phyloP scores from a whole-genome alignment of 2,113 vertebrate genomes.

The Cathartes aura region DNA sequence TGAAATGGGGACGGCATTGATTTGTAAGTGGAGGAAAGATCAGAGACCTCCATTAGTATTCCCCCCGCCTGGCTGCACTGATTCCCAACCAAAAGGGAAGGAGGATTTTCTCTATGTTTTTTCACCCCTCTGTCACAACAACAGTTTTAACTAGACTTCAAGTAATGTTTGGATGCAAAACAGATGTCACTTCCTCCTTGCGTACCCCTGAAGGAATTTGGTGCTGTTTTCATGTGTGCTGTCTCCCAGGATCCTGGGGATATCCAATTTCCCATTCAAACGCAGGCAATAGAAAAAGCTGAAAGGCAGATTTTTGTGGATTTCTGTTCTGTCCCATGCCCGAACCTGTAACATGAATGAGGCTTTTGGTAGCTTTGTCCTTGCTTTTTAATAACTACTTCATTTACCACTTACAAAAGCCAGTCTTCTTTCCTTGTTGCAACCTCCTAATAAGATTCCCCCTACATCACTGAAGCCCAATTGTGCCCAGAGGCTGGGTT shows the following conservation, averaged over 20 bases:
- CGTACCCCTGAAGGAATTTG: slow-evolving; percentile 35
- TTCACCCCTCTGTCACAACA: neutral
- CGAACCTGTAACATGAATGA: slow-evolving; percentile 53
- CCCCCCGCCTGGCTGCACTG: neutral
- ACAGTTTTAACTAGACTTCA: slow-evolving; percentile 7
- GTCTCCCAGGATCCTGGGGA: slow-evolving; percentile 33
- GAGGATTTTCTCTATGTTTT: neutral
- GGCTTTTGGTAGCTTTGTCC: slow-evolving; percentile 55
- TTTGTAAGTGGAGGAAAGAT: neutral
- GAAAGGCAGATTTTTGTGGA: slow-evolving; percentile 62
- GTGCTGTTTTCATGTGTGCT: slow-evolving; percentile 40
- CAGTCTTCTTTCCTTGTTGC: slow-evolving; percentile 7
- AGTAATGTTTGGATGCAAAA: slow-evolving; percentile 54
- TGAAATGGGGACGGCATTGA: neutral
- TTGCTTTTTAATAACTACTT: slow-evolving; percentile 59
- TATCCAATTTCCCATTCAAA: slow-evolving; percentile 71
- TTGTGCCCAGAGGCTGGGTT: neutral
- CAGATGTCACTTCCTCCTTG: slow-evolving; percentile 51
- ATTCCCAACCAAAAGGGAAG: neutral
- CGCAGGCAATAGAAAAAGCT: slow-evolving; percentile 46
- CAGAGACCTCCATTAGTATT: slow-evolving; percentile 27
- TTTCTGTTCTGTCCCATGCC: slow-evolving; percentile 52
- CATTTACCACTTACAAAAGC: slow-evolving; percentile 60
- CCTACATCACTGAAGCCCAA: slow-evolving; percentile 26
- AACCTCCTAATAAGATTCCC: slow-evolving; percentile 64